phyloP scores from a whole-genome alignment of 2,888 invertebrate genomes.

The Drosophila anomelani region DNA sequence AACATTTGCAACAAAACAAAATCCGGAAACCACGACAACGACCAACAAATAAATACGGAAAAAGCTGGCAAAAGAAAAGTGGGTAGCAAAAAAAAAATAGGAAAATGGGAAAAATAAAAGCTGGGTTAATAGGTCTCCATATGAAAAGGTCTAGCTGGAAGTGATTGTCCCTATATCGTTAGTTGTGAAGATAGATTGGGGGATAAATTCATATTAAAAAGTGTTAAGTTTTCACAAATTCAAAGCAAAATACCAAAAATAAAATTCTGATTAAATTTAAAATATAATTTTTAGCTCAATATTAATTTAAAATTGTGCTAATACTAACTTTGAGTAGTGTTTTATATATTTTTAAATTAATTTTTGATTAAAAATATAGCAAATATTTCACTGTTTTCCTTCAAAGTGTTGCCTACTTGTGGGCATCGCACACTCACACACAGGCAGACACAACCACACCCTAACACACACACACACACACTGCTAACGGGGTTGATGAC shows the following conservation, averaged over 20 bases:
- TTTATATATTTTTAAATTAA: background rate
- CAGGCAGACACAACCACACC: too few relatives aligned
- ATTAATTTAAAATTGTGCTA: background rate
- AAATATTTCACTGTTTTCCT: background rate
- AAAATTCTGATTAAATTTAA: background rate
- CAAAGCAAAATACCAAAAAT: background rate
- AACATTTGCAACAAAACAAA: constrained; percentile 54
- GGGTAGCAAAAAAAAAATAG: background rate
- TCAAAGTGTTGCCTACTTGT: constrained; percentile 18
- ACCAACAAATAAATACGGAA: constrained; percentile 48
- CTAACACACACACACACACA: background rate
- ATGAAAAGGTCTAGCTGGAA: constrained; percentile 27
- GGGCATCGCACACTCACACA: background rate
- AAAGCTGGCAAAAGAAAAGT: constrained; percentile 11
- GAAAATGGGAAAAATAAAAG: constrained; percentile 15
- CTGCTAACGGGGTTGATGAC: constrained; percentile 16
- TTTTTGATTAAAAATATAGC: background rate
- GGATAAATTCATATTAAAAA: background rate
- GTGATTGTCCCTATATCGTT: constrained; percentile 28
- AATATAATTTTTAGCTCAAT: background rate
- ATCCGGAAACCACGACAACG: constrained; percentile 54
- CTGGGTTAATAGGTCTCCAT: constrained; percentile 42
- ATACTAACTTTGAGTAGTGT: background rate
- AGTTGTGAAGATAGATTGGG: constrained; percentile 1
- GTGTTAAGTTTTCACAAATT: background rate